Percentiles rank a stretch among this genome's conserved stretches.
Conservation (phyloP, 1,140 invertebrate species). For the Philaenus spumarius region DNA sequence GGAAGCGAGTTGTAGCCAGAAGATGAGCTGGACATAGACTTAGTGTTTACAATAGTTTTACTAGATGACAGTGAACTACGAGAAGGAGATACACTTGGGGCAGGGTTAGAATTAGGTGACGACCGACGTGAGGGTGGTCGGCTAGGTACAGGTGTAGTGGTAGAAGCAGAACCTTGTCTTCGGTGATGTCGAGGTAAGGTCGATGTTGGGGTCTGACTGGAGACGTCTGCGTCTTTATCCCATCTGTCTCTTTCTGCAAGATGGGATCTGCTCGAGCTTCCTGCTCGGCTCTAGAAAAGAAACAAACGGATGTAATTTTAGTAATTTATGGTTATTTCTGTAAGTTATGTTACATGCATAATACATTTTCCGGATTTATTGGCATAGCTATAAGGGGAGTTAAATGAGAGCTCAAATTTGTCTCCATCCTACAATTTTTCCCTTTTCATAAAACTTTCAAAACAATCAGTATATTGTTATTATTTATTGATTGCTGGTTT, state of each 20-base stretch:
- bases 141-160: slow-evolving; percentile 1
- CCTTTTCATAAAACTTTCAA: too few relatives aligned
- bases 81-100: slow-evolving; percentile 8
- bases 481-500: too few relatives aligned
- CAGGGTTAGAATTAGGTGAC: slow-evolving; percentile 15
- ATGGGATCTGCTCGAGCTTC: background rate
- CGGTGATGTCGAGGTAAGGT: slow-evolving; percentile 9
- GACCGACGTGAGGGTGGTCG: slow-evolving; percentile 19
- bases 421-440: too few relatives aligned
- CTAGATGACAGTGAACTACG: slow-evolving; percentile 21
- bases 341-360: too few relatives aligned
- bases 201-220: background rate
- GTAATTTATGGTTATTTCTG: too few relatives aligned
- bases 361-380: too few relatives aligned
- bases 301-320: too few relatives aligned
- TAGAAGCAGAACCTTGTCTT: slow-evolving; percentile 14
- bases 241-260: background rate
- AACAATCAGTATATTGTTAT: too few relatives aligned
- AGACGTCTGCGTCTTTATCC: background rate
- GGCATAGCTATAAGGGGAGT: too few relatives aligned
- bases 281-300: slow-evolving; percentile 10
- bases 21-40: slow-evolving; percentile 23
- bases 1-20: slow-evolving; percentile 35
- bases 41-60: slow-evolving; percentile 22
- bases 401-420: too few relatives aligned